Evolutionary conservation across 2,113 vertebrate species (phyloP), one percentile per base, ranked within the genome.

Genomic region (Pelecanoides urinatrix): DNA sequence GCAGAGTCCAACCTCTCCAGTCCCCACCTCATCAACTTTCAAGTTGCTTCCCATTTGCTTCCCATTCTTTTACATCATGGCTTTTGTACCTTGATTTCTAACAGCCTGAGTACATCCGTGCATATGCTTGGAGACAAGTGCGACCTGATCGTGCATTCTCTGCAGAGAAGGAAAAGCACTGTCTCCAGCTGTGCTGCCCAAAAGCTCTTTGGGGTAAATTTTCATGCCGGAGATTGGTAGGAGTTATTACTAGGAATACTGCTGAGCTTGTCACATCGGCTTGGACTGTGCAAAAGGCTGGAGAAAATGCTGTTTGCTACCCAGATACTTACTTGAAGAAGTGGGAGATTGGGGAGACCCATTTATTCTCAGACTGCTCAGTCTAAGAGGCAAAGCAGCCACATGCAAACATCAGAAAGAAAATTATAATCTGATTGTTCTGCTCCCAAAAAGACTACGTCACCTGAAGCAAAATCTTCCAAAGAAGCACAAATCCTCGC

Each of bases 51-150:
- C 29, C 12, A 2, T n/a, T 32, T 77, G 3, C 16, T 76, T 75
- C 34, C 18, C 1, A 0, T 38, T 75, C 25, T 70, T 79, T 88
- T 30, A 36, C 5, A 6, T 63, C 3, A 2, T 61, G 10, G 13
- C 9, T 62, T 40, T 87, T 40, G 45, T 66, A 7, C 21, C 25
- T 2, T 13, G 40, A 30, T 71, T 71, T 74, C 47, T 38, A 78
- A n/a, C 25, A 58, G 11, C 26, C 30, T 25, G 17, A 36, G 29
- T 11, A 16, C 11, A 27, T 2, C 30, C 1, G 0, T 29, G 18
- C 5, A 3, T 5, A 9, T 8, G 3, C 3, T 3, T 13, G 19
- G 53, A 44, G 19, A n/a, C 36, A 61, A 20, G 5, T 4, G 7
- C 0, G 3, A 65, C 25, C 34, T 45, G 16, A 32, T 7, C 2